Evolutionary conservation across 35 echinoderm and acorn worm species (phyloP), one percentile per base, ranked within the genome.

Genomic region (Lytechinus pictus): DNA sequence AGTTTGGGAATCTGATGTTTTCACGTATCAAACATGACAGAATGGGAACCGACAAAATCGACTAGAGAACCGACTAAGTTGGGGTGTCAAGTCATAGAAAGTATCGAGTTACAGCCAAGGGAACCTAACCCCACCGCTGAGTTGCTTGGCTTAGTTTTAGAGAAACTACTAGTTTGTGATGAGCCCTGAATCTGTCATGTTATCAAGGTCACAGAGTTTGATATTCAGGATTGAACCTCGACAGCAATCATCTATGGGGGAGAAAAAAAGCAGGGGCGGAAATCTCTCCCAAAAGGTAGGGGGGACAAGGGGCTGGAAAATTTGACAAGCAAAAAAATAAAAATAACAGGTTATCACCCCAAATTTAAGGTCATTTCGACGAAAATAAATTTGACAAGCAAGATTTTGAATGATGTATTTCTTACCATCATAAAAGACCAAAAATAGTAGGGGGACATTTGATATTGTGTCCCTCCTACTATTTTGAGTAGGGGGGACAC

Each of bases 101-200:
- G n/a, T 79, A 79, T 79, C 66, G n/a, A 79, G 66, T 79, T 79
- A 6, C 66, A 6, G n/a, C 66, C 66, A 79, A 7, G 66, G 66
- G 66, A 79, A 79, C 66, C n/a, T 79, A 27, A 79, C 66, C 66
- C 14, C 14, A 79, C 7, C 21, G 66, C n/a, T 19, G 66, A 79
- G 66, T 79, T 79, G 21, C 66, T 24, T 79, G 66, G 66, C 66
- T 79, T 79, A 79, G 66, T 79, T 79, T 79, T 79, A n/a, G 66
- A n/a, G 66, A 79, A 79, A 79, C 19, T 79, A 79, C 66, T 24
- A 79, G 66, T 79, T 79, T 79, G 66, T 79, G 66, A 79, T n/a
- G 66, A 79, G 66, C n/a, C 66, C 66, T 79, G 66, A 79, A 79
- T 79, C 66, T 79, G 66, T 79, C 66, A 79, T 24, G 66, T n/a